Evolutionary conservation across 2,113 vertebrate species (phyloP), one percentile per base, ranked within the genome.

Genomic region (Patagioenas fasciata): DNA sequence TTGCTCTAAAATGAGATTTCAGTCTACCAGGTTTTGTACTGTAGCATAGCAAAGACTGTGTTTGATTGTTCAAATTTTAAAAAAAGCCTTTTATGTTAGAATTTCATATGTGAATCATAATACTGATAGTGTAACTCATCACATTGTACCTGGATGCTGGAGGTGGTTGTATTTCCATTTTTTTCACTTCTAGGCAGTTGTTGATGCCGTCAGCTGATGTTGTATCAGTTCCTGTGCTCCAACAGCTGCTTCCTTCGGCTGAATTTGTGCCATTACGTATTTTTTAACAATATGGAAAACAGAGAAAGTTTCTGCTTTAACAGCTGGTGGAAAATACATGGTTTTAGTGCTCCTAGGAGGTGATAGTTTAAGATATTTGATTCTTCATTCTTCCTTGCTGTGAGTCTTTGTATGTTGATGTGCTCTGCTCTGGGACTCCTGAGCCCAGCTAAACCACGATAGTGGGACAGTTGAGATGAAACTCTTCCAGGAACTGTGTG

Each of bases 141-240:
- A 21, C 14, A 4, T 66, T 0, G 2, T 74, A 28, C 0, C 0
- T 60, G 89, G 84, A 6, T 1, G 5, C 69, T 58, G 78, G 36
- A 74, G 57, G 69, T 66, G 36, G n/a, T 36, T 84, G 21, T 18
- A 6, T 72, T 82, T 79, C 57, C 32, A 32, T 64, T 23, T 89
- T 89, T 79, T 87, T 60, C 40, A 10, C 70, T 75, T 74, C 1
- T 18, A 47, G 61, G 80, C 87, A 67, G 47, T 84, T 94, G 83
- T 73, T 67, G 69, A 51, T 88, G 79, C 91, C 8, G 1, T 79
- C 79, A 48, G 65, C 56, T 57, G 11, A 73, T 64, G 54, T 67
- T 51, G 32, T 64, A 23, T 50, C 3, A 1, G n/a, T 81, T 53
- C 69, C 60, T 78, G 36, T 92, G 65, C 89, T 91, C 28, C 69